A percentile compares a stretch with the other conserved stretches of the same genome.
Conservation (phyloP, 2,888 invertebrate species). For the Melieria crassipennis region DNA sequence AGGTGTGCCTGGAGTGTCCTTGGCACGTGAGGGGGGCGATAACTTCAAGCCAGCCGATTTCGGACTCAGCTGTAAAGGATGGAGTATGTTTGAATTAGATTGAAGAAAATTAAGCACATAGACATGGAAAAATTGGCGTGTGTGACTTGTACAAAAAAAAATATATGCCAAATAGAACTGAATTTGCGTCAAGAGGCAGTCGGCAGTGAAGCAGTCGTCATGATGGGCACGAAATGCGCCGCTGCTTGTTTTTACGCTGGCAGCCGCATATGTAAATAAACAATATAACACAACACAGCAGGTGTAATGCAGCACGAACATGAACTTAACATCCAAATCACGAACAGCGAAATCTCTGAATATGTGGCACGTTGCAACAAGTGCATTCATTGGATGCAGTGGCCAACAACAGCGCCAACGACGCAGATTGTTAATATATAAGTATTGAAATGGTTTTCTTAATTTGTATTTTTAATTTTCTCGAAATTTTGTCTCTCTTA, state of each 20-base stretch:
- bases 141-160: neutral
- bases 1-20: no score
- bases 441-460: no score
- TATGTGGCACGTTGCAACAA: conserved; percentile 12
- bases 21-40: no score
- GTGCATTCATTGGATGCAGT: conserved; percentile 1
- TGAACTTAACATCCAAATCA: neutral
- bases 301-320: conserved; percentile 3
- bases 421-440: no score
- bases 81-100: conserved; percentile 17
- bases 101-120: conserved; percentile 28
- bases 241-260: neutral
- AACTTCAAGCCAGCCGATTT: conserved; percentile 29
- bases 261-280: conserved; percentile 17
- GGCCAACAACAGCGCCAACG: neutral
- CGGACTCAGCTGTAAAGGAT: conserved; percentile 52
- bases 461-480: no score
- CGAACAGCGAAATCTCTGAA: conserved; percentile 9
- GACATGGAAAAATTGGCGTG: neutral
- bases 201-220: neutral
- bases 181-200: neutral
- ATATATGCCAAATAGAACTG: neutral
- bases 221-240: neutral
- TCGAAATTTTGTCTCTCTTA: no score
- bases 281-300: conserved; percentile 12